Evolutionary conservation across 2,888 invertebrate genomes (phyloP).

Genomic region (Campoplex nolae): DNA sequence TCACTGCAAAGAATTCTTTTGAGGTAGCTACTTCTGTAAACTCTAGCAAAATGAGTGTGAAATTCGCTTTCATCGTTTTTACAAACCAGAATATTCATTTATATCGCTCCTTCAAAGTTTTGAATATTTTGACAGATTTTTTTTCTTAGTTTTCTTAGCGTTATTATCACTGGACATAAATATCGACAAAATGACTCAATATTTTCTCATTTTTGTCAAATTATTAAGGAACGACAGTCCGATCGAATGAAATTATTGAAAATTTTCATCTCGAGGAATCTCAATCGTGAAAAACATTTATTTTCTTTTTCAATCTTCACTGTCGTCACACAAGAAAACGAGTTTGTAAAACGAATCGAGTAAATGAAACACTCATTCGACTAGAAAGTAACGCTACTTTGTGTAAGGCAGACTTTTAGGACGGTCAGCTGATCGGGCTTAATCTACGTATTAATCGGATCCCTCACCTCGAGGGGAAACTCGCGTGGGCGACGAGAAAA

Average conservation of each 20-base stretch:
- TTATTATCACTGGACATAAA: no score
- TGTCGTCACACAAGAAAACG: not conserved
- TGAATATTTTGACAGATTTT: not conserved
- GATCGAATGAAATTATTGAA: not conserved
- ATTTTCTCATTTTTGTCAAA: not conserved
- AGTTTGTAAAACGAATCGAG: conserved; percentile 9
- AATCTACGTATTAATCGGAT: conserved; percentile 20
- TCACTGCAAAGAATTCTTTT: conserved; percentile 5
- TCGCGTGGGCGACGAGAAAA: not conserved
- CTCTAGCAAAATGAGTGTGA: not conserved
- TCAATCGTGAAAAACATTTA: not conserved
- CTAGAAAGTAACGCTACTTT: conserved; percentile 21
- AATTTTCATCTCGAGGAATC: not conserved
- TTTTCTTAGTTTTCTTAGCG: not conserved
- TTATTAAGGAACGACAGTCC: not conserved
- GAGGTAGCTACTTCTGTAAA: conserved; percentile 31
- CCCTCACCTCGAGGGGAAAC: conserved; percentile 26
- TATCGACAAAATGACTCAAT: not conserved
- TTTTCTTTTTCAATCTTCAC: not conserved
- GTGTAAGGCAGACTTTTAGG: conserved; percentile 34
- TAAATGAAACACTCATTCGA: conserved; percentile 5
- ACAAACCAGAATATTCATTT: not conserved
- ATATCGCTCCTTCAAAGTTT: not conserved
- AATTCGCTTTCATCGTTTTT: conserved; percentile 5
- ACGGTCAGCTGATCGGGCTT: conserved; percentile 46